These are phyloP conservation scores for Campoplex nolae DNA, from an alignment of 2,888 invertebrate genomes.

Conservation along the genomic window DNA sequence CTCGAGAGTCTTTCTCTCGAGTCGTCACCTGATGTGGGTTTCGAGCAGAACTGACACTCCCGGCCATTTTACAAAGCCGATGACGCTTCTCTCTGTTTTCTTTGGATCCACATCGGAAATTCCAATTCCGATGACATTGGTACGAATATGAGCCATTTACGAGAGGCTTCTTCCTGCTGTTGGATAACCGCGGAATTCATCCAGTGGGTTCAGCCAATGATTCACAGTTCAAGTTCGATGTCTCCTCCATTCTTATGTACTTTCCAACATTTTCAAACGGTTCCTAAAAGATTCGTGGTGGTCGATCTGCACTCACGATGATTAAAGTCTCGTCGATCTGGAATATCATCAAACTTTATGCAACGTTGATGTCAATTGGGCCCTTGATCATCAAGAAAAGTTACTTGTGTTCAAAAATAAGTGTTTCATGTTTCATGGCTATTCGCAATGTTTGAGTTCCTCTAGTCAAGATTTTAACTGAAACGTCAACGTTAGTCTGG, in stretches of 20 bases:
- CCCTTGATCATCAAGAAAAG: not conserved
- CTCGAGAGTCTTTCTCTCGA: not conserved
- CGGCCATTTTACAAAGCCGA: constrained; percentile 1
- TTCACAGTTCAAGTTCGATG: not conserved
- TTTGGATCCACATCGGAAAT: not conserved
- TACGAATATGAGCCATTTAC: not conserved
- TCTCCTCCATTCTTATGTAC: not conserved
- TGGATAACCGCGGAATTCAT: not conserved
- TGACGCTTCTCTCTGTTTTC: not conserved
- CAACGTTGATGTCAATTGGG: too few species aligned
- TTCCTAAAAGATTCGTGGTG: not conserved
- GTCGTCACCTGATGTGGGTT: constrained; percentile 29
- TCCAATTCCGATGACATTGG: not conserved
- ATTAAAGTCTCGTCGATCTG: too few species aligned
- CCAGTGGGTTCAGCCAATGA: not conserved
- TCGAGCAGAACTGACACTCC: not conserved
- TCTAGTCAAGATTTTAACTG: too few species aligned
- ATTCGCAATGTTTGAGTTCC: too few species aligned
- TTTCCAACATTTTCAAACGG: not conserved
- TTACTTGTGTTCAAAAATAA: not conserved
- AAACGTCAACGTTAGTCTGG: not conserved
- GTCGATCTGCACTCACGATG: too few species aligned
- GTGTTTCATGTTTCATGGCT: too few species aligned
- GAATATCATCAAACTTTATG: too few species aligned
- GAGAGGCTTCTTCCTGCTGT: not conserved